Evolutionary conservation across 2,113 vertebrate species (phyloP).

Genomic region (Shinisaurus crocodilurus): DNA sequence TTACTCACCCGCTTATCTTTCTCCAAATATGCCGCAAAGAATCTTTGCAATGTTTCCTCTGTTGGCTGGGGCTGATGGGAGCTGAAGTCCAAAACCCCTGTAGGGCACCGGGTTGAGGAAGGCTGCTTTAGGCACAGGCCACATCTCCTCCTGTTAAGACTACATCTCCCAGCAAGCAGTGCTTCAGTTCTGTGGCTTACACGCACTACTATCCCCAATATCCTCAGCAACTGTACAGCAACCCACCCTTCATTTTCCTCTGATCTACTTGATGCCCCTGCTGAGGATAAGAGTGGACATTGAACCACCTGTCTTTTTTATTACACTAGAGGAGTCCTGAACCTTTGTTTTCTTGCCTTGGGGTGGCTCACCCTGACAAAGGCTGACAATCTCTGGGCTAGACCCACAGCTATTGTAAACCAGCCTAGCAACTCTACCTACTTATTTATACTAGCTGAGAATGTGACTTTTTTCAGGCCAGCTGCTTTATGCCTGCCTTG

Average conservation of each 20-base stretch:
- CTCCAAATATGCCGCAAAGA: too few relatives aligned
- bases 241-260: not conserved
- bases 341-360: not conserved
- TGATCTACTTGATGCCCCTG: not conserved
- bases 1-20: too few relatives aligned
- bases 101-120: not conserved
- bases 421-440: constrained; percentile 46
- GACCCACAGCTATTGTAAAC: constrained; percentile 51
- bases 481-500: constrained; percentile 58
- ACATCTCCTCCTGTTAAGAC: not conserved
- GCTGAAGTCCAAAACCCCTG: too few relatives aligned
- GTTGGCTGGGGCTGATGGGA: too few relatives aligned
- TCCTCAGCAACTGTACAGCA: not conserved
- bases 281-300: not conserved
- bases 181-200: not conserved
- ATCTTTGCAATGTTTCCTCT: too few relatives aligned
- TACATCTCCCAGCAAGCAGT: not conserved
- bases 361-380: not conserved
- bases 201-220: not conserved
- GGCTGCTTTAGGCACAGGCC: not conserved
- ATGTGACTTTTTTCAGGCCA: constrained; percentile 53
- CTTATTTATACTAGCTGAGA: constrained; percentile 69
- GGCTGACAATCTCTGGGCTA: constrained; percentile 15
- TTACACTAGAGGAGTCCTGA: not conserved
- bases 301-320: not conserved